These are phyloP conservation scores for Drosophila villosipedis DNA, from an alignment of 2,888 invertebrate species.

Conservation along the genomic window DNA sequence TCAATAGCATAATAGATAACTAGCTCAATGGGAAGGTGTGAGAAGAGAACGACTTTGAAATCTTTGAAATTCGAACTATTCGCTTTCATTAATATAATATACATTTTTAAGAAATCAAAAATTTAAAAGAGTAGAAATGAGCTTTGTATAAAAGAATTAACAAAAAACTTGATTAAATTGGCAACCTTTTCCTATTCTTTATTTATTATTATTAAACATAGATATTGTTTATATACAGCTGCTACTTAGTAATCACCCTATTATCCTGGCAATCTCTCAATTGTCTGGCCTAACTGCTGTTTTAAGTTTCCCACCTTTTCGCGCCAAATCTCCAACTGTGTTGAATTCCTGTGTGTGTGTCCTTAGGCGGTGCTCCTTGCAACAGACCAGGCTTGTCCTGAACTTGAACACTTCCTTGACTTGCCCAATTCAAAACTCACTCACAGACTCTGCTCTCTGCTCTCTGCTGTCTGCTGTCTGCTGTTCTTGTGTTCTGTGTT, in stretches of 20 bases:
- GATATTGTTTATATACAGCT: background rate
- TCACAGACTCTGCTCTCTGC: conserved; percentile 30
- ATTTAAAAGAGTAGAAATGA: background rate
- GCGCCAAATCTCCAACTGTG: conserved; percentile 66
- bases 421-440: conserved; percentile 14
- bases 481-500: conserved; percentile 9
- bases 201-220: background rate
- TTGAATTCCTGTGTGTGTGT: conserved; percentile 15
- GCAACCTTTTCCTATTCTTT: background rate
- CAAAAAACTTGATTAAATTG: background rate
- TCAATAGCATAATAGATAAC: conserved; percentile 31
- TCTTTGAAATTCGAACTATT: background rate
- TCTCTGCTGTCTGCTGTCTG: conserved; percentile 5
- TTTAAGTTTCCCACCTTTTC: conserved; percentile 8
- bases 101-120: background rate
- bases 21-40: conserved; percentile 9
- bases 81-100: background rate
- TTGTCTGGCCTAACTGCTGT: conserved; percentile 5
- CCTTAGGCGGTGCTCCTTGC: conserved; percentile 43
- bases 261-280: conserved; percentile 4
- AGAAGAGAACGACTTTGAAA: conserved; percentile 1
- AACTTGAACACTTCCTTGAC: conserved; percentile 53
- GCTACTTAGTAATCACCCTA: conserved; percentile 13
- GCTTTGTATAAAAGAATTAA: background rate
- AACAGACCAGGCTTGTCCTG: conserved; percentile 15